Conservation (phyloP, 2,797 vertebrate genomes). For the Mus caroli region DNA sequence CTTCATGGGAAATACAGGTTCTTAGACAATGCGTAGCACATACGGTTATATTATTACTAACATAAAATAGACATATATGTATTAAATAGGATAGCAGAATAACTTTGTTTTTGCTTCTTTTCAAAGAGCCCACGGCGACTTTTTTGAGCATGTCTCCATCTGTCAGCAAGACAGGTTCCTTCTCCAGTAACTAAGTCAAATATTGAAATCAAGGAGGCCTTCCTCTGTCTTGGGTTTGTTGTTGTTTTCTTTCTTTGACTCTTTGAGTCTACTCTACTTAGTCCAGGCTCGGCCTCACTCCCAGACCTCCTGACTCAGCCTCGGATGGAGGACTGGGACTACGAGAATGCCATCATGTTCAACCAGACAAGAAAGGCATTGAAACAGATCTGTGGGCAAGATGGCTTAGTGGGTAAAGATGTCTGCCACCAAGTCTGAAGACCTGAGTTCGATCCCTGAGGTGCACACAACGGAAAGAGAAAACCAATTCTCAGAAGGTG, state of each 20-base stretch:
- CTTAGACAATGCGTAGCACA: neutral
- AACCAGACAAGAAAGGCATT: conserved; percentile 35
- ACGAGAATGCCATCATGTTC: neutral
- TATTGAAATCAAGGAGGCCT: conserved; percentile 21
- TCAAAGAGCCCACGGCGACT: neutral
- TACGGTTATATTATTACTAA: neutral
- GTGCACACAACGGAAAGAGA: neutral
- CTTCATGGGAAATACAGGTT: conserved; percentile 9
- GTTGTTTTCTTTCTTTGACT: neutral
- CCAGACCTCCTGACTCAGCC: neutral
- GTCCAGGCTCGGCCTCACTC: neutral
- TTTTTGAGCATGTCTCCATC: conserved; percentile 28
- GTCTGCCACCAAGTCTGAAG: neutral
- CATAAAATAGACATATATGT: neutral
- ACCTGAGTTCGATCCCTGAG: neutral
- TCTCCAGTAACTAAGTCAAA: conserved; percentile 32
- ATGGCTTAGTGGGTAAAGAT: neutral
- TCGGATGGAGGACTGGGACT: neutral
- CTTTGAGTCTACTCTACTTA: neutral
- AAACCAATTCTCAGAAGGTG: neutral
- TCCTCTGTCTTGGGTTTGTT: neutral
- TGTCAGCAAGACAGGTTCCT: conserved; percentile 12
- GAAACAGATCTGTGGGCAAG: neutral
- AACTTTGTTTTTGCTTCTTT: conserved; percentile 23
- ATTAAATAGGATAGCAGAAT: neutral